Base-by-base conservation (phyloP, 2,113 vertebrate species). In the Syrrhaptes paradoxus region DNA sequence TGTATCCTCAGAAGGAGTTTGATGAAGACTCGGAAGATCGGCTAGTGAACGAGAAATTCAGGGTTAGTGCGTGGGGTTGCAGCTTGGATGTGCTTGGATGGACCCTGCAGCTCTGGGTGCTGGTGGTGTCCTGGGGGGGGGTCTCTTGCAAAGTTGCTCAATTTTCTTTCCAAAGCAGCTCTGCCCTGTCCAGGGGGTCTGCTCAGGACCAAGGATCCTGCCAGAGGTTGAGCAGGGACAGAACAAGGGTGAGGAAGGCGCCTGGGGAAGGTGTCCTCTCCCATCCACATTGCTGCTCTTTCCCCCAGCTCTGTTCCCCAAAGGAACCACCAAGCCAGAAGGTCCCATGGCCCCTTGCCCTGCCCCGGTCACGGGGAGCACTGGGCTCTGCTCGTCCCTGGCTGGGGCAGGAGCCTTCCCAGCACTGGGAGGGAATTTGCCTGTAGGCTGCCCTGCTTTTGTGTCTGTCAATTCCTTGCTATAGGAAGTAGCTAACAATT, bases 1-100 rank as follows among this genome's bases (percentile, higher is more conserved):
- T 99, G 83, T 99, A 99, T 79, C 99, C 99, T 43, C 99, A 99
- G 97, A 99, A 99, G 91, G 99, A 99, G 97, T 99, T 99, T 96
- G 99, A 99, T 25, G 99, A 99, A 94, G 99, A 99, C 38, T 97
- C 98, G 0, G 99, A 99, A 63, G 99, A 99, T 97, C 98, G 99
- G 89, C 95, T 98, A 94, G 99, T 99, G 95, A 99, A 99, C 14
- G 99, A 99, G 89, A 99, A 99, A 94, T 99, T 99, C 97, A 98
- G 99, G 96, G 99, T 99, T 72, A 97, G 98, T 95, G 80, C 2
- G 0, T 11, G 59, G 22, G 3, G 26, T 1, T 76, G 51, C 0
- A 18, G n/a, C 11, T n/a, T 65, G 67, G 36, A 3, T n/a, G 29
- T 26, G 48, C 15, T 48, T 29, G 49, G 46, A 10, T 9, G 51